Evolutionary conservation across 2,113 vertebrate genomes (phyloP), one percentile per base, ranked within the genome.

Genomic region (Maccullochella peelii): DNA sequence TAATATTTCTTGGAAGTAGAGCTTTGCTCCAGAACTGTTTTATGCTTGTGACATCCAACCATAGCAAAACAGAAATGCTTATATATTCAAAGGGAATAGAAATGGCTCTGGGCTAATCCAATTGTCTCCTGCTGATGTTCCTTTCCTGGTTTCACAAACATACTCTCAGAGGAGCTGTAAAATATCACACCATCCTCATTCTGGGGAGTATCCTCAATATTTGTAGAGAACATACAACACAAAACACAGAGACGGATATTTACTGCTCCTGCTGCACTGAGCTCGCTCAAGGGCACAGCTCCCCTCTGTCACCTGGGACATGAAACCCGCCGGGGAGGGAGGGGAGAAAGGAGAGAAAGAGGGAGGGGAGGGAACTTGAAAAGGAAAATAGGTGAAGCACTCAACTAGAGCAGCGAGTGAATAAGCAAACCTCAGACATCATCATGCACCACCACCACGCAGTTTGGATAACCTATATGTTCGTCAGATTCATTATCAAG

Each of bases 211-310:
- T 30, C 78, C 74, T 72, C 50, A 27, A 20, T 71, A 62, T 80
- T 57, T 80, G 77, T 65, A 20, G 18, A 68, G 47, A 73, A 71
- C 47, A 77, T 62, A 70, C 55, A 65, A 77, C 80, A 80, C 52
- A 52, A 20, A 50, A 70, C 52, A 58, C 44, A 72, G n/a, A 67
- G 68, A 82, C 33, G 21, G 77, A 86, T 86, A 89, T 89, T 91
- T 87, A 84, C 80, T 88, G 84, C 85, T 88, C n/a, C 69, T 75
- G 83, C 83, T 83, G 79, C 78, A 80, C 8, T 23, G 74, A 83
- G 85, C 63, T 14, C n/a, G 80, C 88, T 94, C 92, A 94, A 94
- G 93, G 93, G 84, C 88, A 91, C 40, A 73, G 82, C 78, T 87
- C 65, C 85, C 38, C 77, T 88, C 27, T 68, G 80, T 89, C 89